Evolutionary conservation across 2,113 vertebrate species (phyloP).

Genomic region (Perccottus glenii): DNA sequence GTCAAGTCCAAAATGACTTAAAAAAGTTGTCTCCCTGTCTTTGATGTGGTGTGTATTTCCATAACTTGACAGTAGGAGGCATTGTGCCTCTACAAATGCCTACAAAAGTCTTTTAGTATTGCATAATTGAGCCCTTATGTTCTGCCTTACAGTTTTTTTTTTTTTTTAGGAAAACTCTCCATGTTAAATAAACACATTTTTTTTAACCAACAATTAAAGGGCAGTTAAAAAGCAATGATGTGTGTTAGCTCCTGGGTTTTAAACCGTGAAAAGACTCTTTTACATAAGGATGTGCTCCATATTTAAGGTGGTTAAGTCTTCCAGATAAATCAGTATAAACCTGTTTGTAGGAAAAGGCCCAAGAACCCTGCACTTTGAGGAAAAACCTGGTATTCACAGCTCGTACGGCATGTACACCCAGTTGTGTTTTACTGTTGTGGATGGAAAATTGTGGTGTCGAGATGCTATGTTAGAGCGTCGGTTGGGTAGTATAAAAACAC

Average conservation of each 20-base stretch:
- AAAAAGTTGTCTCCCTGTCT: too few species aligned
- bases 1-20: too few species aligned
- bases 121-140: conserved; percentile 31
- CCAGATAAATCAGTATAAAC: conserved; percentile 26
- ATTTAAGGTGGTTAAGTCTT: conserved; percentile 9
- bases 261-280: neutral
- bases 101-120: neutral
- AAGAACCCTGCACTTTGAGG: conserved; percentile 23
- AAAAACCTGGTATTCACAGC: conserved; percentile 27
- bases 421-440: conserved; percentile 72
- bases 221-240: conserved; percentile 7
- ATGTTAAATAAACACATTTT: conserved; percentile 31
- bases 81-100: conserved; percentile 3
- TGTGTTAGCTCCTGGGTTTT: neutral
- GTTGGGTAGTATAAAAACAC: conserved; percentile 73
- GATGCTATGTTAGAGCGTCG: conserved; percentile 75
- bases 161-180: conserved; percentile 28
- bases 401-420: conserved; percentile 60
- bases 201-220: conserved; percentile 17
- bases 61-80: conserved; percentile 47
- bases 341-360: conserved; percentile 6
- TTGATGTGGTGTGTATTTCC: neutral
- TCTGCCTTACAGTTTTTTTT: neutral
- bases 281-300: neutral
- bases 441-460: conserved; percentile 75